Evolutionary conservation across 1,140 invertebrate species (phyloP), one percentile per base, ranked within the genome.

Genomic region (Bombus sylvicola): DNA sequence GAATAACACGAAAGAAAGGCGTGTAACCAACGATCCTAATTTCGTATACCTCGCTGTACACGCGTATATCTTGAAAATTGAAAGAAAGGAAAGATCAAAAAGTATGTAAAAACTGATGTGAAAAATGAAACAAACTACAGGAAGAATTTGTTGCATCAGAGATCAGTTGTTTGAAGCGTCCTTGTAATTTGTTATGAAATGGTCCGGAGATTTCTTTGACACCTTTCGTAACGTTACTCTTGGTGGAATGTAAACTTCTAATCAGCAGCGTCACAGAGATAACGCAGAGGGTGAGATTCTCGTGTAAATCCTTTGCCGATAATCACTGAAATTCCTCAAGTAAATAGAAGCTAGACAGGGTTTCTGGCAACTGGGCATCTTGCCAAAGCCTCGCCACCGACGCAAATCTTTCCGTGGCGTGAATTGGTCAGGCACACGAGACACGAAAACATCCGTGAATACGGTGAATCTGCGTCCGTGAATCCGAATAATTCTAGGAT

Each of bases 281-380:
- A 41, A 4, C 39, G 15, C 34, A 31, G 25, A 47, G 18, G 59
- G 39, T 47, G 75, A 13, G 74, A 59, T 18, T 22, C n/a, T 64
- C 28, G 57, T 43, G 74, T 84, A 79, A 84, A 84, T 79, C 82
- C 66, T 84, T 84, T 84, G 64, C 82, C 82, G 82, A 79, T 79
- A 79, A 84, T 78, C 75, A 79, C 75, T 59, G 39, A n/a, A 84
- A 84, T 84, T 84, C 53, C 82, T 62, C 47, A 66, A 64, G 82
- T 79, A 84, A 84, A 84, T 84, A 84, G 82, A 79, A 18, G 75
- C 37, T 34, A 13, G 75, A 41, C 39, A 64, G 57, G 80, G 31
- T 18, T 75, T 22, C 28, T 66, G 43, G 74, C 37, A 31, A 57
- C 39, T 34, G 74, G 74, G 75, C 82, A 47, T 43, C 37, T 69